A percentile compares a stretch with the other conserved stretches of the same genome.
Conservation (phyloP, 2,797 vertebrate genomes). For the Naso thynnoides region DNA sequence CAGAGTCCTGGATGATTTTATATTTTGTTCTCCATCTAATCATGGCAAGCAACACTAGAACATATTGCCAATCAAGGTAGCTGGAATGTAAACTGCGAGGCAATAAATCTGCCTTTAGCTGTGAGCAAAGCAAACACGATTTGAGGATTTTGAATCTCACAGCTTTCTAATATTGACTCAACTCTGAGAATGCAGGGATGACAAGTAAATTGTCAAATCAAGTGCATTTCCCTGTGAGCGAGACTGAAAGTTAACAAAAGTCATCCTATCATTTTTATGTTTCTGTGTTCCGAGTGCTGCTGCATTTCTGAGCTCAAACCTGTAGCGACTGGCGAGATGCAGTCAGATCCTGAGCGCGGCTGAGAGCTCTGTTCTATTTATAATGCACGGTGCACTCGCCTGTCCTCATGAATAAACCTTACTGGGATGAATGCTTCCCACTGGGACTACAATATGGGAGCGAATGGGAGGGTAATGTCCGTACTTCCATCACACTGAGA, state of each 20-base stretch:
- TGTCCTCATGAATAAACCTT: slow-evolving; percentile 81
- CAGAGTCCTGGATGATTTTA: slow-evolving; percentile 23
- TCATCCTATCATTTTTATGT: slow-evolving; percentile 1
- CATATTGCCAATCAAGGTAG: slow-evolving; percentile 19
- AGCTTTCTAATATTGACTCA: slow-evolving; percentile 33
- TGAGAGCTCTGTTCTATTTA: slow-evolving; percentile 78
- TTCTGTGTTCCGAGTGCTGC: background rate
- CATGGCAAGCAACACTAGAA: slow-evolving; percentile 23
- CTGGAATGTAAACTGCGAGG: slow-evolving; percentile 22
- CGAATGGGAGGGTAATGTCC: slow-evolving; percentile 64
- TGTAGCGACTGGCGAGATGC: slow-evolving; percentile 53
- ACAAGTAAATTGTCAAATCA: slow-evolving; percentile 36
- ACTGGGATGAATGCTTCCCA: slow-evolving; percentile 74
- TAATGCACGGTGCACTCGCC: slow-evolving; percentile 72
- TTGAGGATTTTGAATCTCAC: slow-evolving; percentile 32
- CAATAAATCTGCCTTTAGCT: slow-evolving; percentile 41
- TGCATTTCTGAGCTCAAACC: slow-evolving; percentile 51
- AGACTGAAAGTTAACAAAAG: slow-evolving; percentile 33
- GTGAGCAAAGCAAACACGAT: slow-evolving; percentile 35
- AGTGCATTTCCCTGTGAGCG: slow-evolving; percentile 19
- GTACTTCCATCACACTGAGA: slow-evolving; percentile 53
- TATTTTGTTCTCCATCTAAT: slow-evolving; percentile 30
- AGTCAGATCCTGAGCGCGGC: slow-evolving; percentile 56
- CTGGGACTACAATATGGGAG: slow-evolving; percentile 70
- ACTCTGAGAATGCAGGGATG: background rate